Base-by-base conservation (phyloP, 1,140 invertebrate species). In the Heliconius hewitsoni region DNA sequence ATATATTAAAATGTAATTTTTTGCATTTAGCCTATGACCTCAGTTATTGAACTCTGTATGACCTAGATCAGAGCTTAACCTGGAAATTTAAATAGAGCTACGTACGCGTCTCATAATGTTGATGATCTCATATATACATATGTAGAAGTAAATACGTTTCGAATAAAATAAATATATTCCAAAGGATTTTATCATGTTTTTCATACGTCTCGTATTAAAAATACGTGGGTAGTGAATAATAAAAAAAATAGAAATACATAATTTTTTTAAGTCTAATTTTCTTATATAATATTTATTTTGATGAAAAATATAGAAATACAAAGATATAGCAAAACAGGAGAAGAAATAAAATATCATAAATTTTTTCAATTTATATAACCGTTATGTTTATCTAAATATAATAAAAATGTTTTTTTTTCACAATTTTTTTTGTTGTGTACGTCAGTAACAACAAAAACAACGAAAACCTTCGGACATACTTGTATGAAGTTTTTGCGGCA, bases 21-120 rank as follows among this genome's bases (percentile, higher is more conserved):
- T 66, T 66, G 27, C 23, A 66, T 66, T 66, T 66, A 66, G 60
- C 60, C 60, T 66, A 66, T 66, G 60, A 66, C 60, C 60, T 66
- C 60, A 66, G 23, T 66, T 66, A 66, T 66, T 66, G 60, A 66
- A 66, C 60, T 66, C 27, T 30, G 13, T 23, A 30, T 66, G 60
- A 66, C 60, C 60, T 16, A 66, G 60, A 66, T 66, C 60, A 66
- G 27, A 66, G 60, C 60, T 66, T 66, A 66, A 66, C 60, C 60
- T 66, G 60, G 60, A 66, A 66, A 66, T 66, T 66, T 66, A 66
- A 66, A 66, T 66, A 66, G 60, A 30, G 3, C 23, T 66, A 30
- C 23, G 60, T 66, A 66, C 23, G 60, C 60, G 27, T 66, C 60
- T 66, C 60, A 27, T 66, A 66, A 66, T 66, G 60, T 66, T 66